These are phyloP conservation scores for Bombus confusus DNA, from an alignment of 1,140 invertebrate species.

Conservation along the genomic window DNA sequence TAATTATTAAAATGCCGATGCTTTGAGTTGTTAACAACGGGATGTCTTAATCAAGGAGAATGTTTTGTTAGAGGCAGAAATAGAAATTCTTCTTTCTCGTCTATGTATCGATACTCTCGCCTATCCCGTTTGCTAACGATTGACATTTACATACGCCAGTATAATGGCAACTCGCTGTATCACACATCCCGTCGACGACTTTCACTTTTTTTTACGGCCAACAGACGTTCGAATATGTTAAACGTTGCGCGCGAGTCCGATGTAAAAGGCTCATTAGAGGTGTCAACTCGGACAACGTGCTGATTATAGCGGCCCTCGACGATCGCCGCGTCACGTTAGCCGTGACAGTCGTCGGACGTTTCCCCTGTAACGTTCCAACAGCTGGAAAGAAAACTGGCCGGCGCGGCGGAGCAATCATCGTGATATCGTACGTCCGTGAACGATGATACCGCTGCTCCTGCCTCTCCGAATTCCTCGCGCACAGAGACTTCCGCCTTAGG, in stretches of 20 bases:
- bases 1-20: neutral
- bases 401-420: neutral
- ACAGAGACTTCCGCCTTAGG: constrained; percentile 30
- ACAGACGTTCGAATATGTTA: constrained; percentile 28
- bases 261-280: constrained; percentile 45
- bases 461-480: constrained; percentile 33
- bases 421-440: constrained; percentile 22
- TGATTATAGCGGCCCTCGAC: neutral
- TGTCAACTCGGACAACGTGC: constrained; percentile 21
- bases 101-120: neutral
- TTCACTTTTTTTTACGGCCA: constrained; percentile 21
- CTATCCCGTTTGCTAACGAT: constrained; percentile 26
- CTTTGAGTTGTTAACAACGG: neutral
- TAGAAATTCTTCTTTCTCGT: neutral
- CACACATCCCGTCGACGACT: constrained; percentile 23
- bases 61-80: neutral
- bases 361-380: neutral
- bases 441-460: constrained; percentile 26
- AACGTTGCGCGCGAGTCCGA: constrained; percentile 15
- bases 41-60: neutral
- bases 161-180: constrained; percentile 31
- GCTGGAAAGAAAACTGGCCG: neutral
- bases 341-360: neutral
- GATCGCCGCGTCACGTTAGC: neutral
- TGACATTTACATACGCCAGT: constrained; percentile 45